Percentiles rank a stretch among this genome's conserved stretches.
phyloP scores from a whole-genome alignment of 2,797 vertebrate species.

The Platyrinchus mystaceus region DNA sequence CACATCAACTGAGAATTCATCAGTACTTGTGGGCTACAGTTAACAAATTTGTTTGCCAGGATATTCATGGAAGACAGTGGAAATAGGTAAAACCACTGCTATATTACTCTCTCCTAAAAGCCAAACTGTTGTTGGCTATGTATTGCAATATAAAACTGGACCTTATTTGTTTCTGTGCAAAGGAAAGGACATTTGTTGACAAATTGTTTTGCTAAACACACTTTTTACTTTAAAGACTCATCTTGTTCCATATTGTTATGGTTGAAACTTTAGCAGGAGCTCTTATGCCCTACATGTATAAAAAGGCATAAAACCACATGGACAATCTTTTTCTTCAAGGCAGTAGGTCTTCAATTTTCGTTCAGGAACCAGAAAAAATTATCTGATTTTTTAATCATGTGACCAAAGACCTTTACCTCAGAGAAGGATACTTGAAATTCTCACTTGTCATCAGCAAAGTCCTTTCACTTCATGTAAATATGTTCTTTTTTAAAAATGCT shows the following conservation, averaged over 20 bases:
- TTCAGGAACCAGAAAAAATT: not conserved
- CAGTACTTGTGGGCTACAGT: not conserved
- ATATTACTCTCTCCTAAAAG: not conserved
- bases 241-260: not conserved
- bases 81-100: not conserved
- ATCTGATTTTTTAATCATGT: not conserved
- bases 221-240: not conserved
- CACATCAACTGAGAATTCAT: not conserved
- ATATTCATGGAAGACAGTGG: not conserved
- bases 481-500: not conserved
- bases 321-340: not conserved
- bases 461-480: not conserved
- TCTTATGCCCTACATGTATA: rapidly evolving
- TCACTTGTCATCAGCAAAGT: not conserved
- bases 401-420: not conserved
- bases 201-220: not conserved
- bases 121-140: not conserved
- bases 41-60: not conserved
- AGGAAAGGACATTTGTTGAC: not conserved
- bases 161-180: not conserved
- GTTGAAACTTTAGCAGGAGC: not conserved
- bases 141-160: not conserved
- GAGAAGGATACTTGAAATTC: not conserved
- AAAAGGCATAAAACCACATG: not conserved
- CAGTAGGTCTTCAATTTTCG: not conserved